These are phyloP conservation scores for Drosophila setosimentum DNA, from an alignment of 2,888 invertebrate genomes.

Conservation along the genomic window DNA sequence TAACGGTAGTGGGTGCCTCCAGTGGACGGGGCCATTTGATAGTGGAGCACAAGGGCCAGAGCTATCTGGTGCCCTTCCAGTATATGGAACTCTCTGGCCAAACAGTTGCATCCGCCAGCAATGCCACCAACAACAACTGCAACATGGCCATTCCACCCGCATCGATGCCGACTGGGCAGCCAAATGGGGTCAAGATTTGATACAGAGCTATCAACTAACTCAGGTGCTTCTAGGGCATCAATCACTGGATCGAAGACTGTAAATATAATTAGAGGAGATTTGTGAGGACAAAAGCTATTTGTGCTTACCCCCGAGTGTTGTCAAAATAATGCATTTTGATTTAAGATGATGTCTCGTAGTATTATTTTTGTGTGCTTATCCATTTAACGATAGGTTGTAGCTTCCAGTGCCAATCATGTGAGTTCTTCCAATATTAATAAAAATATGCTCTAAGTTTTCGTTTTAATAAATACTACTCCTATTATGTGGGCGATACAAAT, in stretches of 20 bases:
- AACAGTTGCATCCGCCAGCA: conserved; percentile 26
- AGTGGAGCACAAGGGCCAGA: conserved; percentile 92
- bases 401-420: conserved; percentile 72
- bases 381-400: conserved; percentile 48
- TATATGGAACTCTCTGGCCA: conserved; percentile 89
- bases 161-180: conserved; percentile 21
- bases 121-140: conserved; percentile 29
- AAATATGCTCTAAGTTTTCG: conserved; percentile 16
- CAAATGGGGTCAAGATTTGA: conserved; percentile 61
- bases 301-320: conserved; percentile 20
- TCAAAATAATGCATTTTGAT: conserved; percentile 14
- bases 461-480: conserved; percentile 13
- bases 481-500: not conserved
- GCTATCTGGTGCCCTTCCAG: conserved; percentile 93
- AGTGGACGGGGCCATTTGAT: conserved; percentile 93
- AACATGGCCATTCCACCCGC: conserved; percentile 33
- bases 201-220: not conserved
- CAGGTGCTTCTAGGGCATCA: not conserved
- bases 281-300: conserved; percentile 4
- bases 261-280: conserved; percentile 55
- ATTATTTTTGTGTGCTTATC: conserved; percentile 50
- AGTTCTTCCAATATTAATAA: conserved; percentile 62
- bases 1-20: conserved; percentile 95
- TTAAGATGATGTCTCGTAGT: conserved; percentile 42
- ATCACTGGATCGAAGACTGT: conserved; percentile 69